Conservation (phyloP, 2,888 invertebrate species). For the Carpatolechia fugitivella region DNA sequence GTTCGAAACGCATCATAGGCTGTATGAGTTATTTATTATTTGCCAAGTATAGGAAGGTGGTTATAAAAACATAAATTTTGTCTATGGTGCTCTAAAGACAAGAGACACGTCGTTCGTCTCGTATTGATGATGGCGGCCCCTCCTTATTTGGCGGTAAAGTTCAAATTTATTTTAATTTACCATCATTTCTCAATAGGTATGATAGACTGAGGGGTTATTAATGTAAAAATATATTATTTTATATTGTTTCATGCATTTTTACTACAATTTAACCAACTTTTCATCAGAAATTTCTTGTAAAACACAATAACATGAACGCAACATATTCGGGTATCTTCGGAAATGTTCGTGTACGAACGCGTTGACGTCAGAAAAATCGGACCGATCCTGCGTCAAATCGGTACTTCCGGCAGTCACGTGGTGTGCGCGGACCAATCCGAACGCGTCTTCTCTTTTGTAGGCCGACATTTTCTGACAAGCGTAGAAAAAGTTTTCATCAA, state of each 20-base stretch:
- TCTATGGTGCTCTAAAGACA: constrained; percentile 44
- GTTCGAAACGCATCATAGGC: no score
- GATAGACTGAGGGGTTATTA: background rate
- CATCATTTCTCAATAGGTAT: background rate
- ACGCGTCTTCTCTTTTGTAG: constrained; percentile 60
- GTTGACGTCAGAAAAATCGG: constrained; percentile 71
- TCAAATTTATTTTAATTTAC: constrained; percentile 34
- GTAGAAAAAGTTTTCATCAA: constrained; percentile 97
- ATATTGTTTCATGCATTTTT: background rate
- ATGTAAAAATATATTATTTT: background rate
- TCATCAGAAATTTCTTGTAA: constrained; percentile 15
- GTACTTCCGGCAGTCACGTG: constrained; percentile 77
- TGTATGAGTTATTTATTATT: no score
- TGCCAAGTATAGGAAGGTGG: background rate
- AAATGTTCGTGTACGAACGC: constrained; percentile 54
- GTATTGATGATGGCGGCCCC: constrained; percentile 73
- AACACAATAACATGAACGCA: constrained; percentile 36
- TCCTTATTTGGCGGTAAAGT: constrained; percentile 69
- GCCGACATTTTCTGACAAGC: constrained; percentile 91
- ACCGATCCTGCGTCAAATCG: constrained; percentile 69
- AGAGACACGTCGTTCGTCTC: constrained; percentile 74
- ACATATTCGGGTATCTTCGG: constrained; percentile 54
- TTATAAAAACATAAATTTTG: constrained; percentile 26
- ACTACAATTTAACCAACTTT: background rate
- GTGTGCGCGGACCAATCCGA: constrained; percentile 65